Percentiles rank a stretch among this genome's conserved stretches.
phyloP scores from a whole-genome alignment of 2,888 invertebrate genomes.

The Tenthredo mesomela region DNA sequence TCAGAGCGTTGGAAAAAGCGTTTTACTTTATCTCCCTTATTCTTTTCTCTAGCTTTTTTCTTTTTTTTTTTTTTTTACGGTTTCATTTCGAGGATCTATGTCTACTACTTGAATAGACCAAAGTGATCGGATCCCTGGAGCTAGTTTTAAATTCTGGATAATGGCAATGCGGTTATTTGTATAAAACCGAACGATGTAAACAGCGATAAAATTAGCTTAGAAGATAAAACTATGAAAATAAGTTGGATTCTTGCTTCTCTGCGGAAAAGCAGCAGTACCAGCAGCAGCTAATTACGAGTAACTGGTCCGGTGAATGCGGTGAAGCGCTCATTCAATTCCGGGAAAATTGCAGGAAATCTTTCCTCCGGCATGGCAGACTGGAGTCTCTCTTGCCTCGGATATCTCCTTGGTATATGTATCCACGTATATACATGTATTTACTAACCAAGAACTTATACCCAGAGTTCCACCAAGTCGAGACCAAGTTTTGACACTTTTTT shows the following conservation, averaged over 20 bases:
- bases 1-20: neutral
- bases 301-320: conserved; percentile 38
- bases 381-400: neutral
- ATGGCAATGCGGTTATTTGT: neutral
- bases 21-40: conserved; percentile 26
- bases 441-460: conserved; percentile 7
- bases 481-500: neutral
- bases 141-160: neutral
- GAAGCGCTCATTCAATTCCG: conserved; percentile 42
- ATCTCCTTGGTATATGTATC: neutral
- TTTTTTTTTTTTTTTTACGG: neutral
- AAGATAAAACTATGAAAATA: conserved; percentile 1
- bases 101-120: neutral
- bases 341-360: conserved; percentile 46
- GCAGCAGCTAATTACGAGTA: conserved; percentile 39
- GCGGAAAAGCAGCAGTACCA: neutral
- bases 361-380: neutral
- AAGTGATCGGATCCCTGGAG: neutral
- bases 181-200: neutral
- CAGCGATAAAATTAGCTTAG: neutral
- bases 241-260: neutral
- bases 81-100: neutral
- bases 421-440: neutral
- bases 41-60: neutral
- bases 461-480: neutral